Evolutionary conservation across 2,797 vertebrate genomes (phyloP).

Genomic region (Acrocephalus scirpaceus): DNA sequence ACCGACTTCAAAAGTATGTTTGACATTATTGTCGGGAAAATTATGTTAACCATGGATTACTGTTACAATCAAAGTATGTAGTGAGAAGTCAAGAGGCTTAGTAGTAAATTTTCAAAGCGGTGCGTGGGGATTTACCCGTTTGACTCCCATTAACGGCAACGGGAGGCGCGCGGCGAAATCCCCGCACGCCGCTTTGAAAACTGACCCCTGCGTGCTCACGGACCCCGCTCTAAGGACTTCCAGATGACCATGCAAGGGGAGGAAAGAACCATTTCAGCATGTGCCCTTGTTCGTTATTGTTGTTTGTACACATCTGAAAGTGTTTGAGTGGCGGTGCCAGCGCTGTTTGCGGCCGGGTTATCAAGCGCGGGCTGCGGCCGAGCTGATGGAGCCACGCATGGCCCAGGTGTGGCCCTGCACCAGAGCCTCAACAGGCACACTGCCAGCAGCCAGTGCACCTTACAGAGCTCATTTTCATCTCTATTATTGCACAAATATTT

Average conservation of each 20-base stretch:
- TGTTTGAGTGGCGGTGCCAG: slow-evolving; percentile 23
- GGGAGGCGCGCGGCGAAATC: slow-evolving; percentile 61
- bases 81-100: slow-evolving; percentile 74
- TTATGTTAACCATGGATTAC: slow-evolving; percentile 78
- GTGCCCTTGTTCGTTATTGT: slow-evolving; percentile 57
- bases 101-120: slow-evolving; percentile 74
- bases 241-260: slow-evolving; percentile 56
- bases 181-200: slow-evolving; percentile 65
- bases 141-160: slow-evolving; percentile 71
- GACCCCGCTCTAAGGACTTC: slow-evolving; percentile 61
- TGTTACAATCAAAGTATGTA: slow-evolving; percentile 78
- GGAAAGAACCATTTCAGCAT: slow-evolving; percentile 66
- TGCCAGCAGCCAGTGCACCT: not conserved
- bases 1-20: slow-evolving; percentile 76
- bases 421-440: not conserved
- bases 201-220: slow-evolving; percentile 47
- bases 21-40: slow-evolving; percentile 77
- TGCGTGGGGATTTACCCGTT: slow-evolving; percentile 71
- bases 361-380: not conserved
- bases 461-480: not conserved
- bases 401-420: not conserved
- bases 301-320: slow-evolving; percentile 75
- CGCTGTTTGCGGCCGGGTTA: not conserved
- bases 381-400: accelerated
- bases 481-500: not conserved